Percentiles rank a stretch among this genome's conserved stretches.
phyloP scores from a whole-genome alignment of 2,113 vertebrate genomes.

The Noctilio leporinus region DNA sequence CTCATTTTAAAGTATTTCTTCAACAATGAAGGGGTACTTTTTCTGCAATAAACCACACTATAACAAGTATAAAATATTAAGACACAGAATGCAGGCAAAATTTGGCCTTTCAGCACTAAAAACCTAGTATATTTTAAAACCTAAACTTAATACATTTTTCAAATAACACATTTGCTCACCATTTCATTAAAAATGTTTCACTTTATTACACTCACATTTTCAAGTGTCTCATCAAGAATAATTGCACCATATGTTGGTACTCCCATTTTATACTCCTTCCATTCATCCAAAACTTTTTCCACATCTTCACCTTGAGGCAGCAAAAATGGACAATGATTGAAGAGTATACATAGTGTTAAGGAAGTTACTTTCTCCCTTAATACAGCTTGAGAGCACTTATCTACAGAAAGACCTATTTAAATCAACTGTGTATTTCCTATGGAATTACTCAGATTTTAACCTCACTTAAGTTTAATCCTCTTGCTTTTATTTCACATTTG shows the following conservation, averaged over 20 bases:
- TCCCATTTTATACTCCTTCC: conserved; percentile 99
- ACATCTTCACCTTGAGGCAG: conserved; percentile 97
- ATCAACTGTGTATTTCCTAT: background rate
- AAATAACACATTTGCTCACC: background rate
- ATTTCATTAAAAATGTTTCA: background rate
- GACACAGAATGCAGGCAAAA: background rate
- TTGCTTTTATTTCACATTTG: background rate
- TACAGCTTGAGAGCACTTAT: background rate
- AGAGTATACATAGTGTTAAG: conserved; percentile 88
- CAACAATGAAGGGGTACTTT: background rate
- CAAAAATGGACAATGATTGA: conserved; percentile 96
- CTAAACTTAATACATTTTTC: background rate
- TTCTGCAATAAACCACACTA: background rate
- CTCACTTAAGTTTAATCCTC: background rate
- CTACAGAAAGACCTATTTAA: background rate
- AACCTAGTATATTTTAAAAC: background rate
- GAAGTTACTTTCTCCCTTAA: conserved; percentile 62
- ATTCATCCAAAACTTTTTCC: conserved; percentile 94
- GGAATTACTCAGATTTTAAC: conserved; percentile 2
- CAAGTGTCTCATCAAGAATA: conserved; percentile 95
- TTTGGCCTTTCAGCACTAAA: background rate
- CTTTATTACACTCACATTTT: conserved; percentile 86
- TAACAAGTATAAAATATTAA: background rate
- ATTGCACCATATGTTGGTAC: conserved; percentile 98
- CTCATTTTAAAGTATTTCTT: background rate